Evolutionary conservation across 2,113 vertebrate genomes (phyloP).

Genomic region (Calypte anna): DNA sequence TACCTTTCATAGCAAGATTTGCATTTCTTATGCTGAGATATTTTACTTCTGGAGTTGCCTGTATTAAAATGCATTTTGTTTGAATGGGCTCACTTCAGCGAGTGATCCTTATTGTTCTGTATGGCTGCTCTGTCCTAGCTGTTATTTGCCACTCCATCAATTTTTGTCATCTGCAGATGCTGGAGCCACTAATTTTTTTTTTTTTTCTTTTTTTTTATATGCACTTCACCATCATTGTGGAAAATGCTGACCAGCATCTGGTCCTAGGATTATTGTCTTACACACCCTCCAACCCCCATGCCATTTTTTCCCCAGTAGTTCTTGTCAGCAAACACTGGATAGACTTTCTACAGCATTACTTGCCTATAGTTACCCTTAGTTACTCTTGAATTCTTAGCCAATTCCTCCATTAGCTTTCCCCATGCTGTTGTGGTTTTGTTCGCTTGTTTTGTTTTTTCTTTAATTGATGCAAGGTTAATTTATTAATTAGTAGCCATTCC

Average conservation of each 20-base stretch:
- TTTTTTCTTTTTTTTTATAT: background rate
- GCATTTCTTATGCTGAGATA: constrained; percentile 40
- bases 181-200: background rate
- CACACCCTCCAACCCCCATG: background rate
- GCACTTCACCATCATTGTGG: background rate
- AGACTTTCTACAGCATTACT: background rate
- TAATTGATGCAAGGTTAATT: background rate
- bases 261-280: background rate
- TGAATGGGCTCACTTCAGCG: constrained; percentile 44
- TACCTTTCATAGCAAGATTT: constrained; percentile 47
- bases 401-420: background rate
- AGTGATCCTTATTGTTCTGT: constrained; percentile 55
- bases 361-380: background rate
- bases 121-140: constrained; percentile 45
- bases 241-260: background rate
- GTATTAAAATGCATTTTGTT: constrained; percentile 39
- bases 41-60: constrained; percentile 35
- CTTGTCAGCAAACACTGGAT: background rate
- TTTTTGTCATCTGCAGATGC: constrained; percentile 31
- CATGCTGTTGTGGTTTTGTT: too few relatives aligned
- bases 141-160: constrained; percentile 47
- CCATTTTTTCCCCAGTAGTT: background rate
- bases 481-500: background rate
- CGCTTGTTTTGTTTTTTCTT: background rate
- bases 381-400: background rate